Conservation (phyloP, 2,888 invertebrate genomes). For the Drosophila tanythrix region DNA sequence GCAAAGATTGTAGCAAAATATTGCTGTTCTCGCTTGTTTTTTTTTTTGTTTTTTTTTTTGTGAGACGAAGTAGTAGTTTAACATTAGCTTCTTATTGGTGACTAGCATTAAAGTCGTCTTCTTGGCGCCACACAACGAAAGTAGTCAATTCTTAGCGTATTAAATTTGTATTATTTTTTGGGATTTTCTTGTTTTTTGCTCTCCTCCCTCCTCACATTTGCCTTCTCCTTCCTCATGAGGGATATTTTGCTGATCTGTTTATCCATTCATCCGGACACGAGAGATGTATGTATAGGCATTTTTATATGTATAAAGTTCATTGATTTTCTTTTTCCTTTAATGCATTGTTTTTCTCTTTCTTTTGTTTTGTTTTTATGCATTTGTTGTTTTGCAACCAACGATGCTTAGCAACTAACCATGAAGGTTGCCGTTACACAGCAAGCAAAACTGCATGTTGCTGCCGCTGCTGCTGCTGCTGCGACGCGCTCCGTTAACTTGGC, state of each 20-base stretch:
- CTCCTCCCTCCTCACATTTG: constrained; percentile 5
- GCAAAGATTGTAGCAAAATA: constrained; percentile 76
- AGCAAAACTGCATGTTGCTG: constrained; percentile 21
- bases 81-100: constrained; percentile 60
- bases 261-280: constrained; percentile 50
- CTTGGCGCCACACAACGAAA: constrained; percentile 76
- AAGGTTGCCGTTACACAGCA: too few species aligned
- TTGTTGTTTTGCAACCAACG: too few species aligned
- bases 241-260: constrained; percentile 25
- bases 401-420: too few species aligned
- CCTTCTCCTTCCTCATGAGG: constrained; percentile 24
- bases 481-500: constrained; percentile 12
- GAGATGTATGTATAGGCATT: constrained; percentile 39
- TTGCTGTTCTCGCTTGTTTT: constrained; percentile 52
- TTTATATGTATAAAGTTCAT: constrained; percentile 39
- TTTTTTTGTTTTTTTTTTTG: constrained; percentile 26
- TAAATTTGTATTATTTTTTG: constrained; percentile 20
- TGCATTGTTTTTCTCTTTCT: background rate
- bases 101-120: constrained; percentile 63
- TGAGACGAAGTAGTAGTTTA: constrained; percentile 49
- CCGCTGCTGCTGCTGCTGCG: constrained; percentile 24
- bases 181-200: constrained; percentile 21
- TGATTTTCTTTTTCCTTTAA: constrained; percentile 6
- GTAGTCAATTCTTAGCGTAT: constrained; percentile 46
- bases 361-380: too few species aligned